phyloP scores from a whole-genome alignment of 1,140 invertebrate genomes.

The Pteromalus puparum region DNA sequence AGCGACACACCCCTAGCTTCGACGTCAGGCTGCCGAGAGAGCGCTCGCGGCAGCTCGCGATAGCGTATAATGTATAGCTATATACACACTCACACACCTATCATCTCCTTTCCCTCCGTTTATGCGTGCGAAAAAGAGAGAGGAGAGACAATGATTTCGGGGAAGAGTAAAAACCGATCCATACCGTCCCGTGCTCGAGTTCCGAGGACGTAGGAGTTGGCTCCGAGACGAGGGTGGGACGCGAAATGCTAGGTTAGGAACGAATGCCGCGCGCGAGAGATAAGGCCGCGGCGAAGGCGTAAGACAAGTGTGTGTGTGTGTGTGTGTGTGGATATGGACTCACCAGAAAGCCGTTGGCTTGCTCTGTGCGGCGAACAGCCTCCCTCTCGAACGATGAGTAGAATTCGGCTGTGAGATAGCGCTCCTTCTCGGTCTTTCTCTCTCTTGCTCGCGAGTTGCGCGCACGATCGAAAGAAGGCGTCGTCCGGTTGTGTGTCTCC shows the following conservation, averaged over 20 bases:
- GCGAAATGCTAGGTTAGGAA: slow-evolving; percentile 25
- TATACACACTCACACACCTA: neutral
- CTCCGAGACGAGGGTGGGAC: neutral
- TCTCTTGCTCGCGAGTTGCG: neutral
- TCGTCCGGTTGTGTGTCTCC: neutral
- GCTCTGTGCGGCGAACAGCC: slow-evolving; percentile 43
- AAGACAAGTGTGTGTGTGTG: neutral
- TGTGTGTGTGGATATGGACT: neutral
- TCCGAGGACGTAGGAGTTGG: neutral
- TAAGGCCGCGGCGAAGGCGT: neutral
- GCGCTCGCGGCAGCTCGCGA: slow-evolving; percentile 12
- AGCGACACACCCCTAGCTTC: slow-evolving; percentile 41
- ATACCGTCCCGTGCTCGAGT: neutral
- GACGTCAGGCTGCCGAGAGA: slow-evolving; percentile 9
- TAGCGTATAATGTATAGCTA: neutral
- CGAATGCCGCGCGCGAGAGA: neutral
- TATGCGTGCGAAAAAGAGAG: neutral
- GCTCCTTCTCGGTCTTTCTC: neutral
- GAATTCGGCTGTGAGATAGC: neutral
- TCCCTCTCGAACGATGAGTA: neutral
- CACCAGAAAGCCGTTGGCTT: slow-evolving; percentile 36
- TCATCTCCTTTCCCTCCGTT: neutral
- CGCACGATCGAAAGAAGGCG: neutral
- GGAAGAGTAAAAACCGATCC: slow-evolving; percentile 13
- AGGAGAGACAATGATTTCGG: neutral